A percentile compares a stretch with the other conserved stretches of the same genome.
These are phyloP conservation scores for Pangasius djambal DNA, from an alignment of 2,797 vertebrate genomes.

Conservation along the genomic window DNA sequence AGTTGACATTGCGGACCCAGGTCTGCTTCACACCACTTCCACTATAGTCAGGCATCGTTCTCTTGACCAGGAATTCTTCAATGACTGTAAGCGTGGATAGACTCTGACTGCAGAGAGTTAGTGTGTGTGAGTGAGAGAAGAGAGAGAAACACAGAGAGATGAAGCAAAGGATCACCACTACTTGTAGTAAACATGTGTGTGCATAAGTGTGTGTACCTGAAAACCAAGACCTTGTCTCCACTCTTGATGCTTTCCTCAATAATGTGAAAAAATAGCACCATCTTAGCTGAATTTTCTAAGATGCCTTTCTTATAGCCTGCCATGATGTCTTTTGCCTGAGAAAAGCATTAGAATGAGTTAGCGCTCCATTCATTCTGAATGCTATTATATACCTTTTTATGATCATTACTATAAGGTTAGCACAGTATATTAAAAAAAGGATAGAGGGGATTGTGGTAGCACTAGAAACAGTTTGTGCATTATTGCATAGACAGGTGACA, in stretches of 20 bases:
- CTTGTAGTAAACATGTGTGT: neutral
- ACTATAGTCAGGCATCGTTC: conserved; percentile 76
- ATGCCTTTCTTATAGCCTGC: conserved; percentile 88
- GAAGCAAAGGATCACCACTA: neutral
- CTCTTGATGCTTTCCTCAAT: conserved; percentile 92
- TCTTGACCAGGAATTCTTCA: conserved; percentile 92
- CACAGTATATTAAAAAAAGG: neutral
- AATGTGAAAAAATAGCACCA: conserved; percentile 93
- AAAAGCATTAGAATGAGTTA: neutral
- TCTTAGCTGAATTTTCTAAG: conserved; percentile 96
- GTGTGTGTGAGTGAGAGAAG: neutral
- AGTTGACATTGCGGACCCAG: conserved; percentile 94
- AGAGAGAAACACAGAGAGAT: neutral
- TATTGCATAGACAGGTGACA: neutral
- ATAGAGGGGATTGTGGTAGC: neutral
- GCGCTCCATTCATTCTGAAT: neutral
- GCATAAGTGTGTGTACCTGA: conserved; percentile 79
- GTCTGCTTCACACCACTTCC: conserved; percentile 60
- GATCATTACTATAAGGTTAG: neutral
- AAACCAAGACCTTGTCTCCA: conserved; percentile 94
- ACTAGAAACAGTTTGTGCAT: neutral
- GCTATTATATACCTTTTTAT: neutral
- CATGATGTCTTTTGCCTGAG: conserved; percentile 93
- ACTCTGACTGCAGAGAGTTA: conserved; percentile 84
- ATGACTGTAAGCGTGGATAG: conserved; percentile 94